Base-by-base conservation (phyloP, 2,113 vertebrate genomes). In the Toxotes jaculatrix region DNA sequence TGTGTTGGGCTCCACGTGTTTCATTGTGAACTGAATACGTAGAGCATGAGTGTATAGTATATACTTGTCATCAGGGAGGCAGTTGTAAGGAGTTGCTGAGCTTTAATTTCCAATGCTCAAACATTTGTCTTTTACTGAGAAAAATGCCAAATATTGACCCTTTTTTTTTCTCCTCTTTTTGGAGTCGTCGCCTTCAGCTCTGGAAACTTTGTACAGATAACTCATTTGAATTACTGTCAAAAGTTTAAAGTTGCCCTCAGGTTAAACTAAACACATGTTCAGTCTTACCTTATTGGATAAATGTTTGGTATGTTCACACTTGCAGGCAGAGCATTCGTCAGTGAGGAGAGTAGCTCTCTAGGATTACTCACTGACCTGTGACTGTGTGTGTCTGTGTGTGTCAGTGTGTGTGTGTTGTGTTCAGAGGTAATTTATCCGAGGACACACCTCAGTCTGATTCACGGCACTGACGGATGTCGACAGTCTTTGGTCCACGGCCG, bases 401-500 rank as follows among this genome's bases (percentile, higher is more conserved):
- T 34, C 53, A 43, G 14, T 59, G 43, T 53, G 74, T 32, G 17
- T 42, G 34, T 21, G 73, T 43, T 43, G n/a, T 32, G 74, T 79
- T 34, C 53, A 63, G 19, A 34, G 6, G 34, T 23, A 7, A 38
- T 77, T 65, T 65, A 69, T 79, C 55, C 56, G 49, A 45, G 70
- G 62, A 61, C 57, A 40, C 38, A 5, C 82, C 66, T 79, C 6
- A 21, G 40, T 82, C 19, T 77, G 68, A 82, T 59, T 82, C 70
- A 78, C 3, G 5, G 32, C 51, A 31, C 61, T n/a, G 19, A 49
- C 45, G 31, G 71, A 55, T n/a, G 27, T 27, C 27, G 14, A 43
- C 64, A 75, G 23, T 49, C 11, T 32, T 4, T 21, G 38, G n/a
- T 36, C 27, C 61, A 4, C 19, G 13, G 19, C 2, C 17, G 36